Base-by-base conservation (phyloP, 2,113 vertebrate species). In the Naja naja region DNA sequence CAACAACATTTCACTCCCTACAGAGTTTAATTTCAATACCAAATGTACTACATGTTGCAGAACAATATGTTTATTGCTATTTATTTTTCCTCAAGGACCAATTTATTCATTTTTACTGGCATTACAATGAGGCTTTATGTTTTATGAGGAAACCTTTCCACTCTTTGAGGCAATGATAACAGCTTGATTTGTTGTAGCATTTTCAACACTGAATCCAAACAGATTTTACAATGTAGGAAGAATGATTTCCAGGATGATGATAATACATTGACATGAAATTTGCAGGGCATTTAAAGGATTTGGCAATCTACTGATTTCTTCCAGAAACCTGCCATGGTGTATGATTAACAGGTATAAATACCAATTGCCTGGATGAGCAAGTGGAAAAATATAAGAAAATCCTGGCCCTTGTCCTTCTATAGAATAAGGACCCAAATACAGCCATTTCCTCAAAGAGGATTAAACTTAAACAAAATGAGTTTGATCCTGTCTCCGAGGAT, bases 31-130 rank as follows among this genome's bases (percentile, higher is more conserved):
- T 96, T 87, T 93, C 52, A 89, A 52, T 0, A 34, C 94, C 91
- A 94, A 90, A 91, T 96, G 96, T 94, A 95, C 93, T 92, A 87
- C 88, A 89, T 54, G 90, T 85, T 93, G 92, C 90, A 0, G 1
- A 1, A 3, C 94, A 91, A 94, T 55, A 85, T 88, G 90, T 96
- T 94, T 93, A 95, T 87, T 93, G 94, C 92, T 91, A 94, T 95
- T 96, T 92, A 90, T 95, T 96, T 95, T 69, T 96, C 96, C 94
- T 94, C 1, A 43, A 96, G 93, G 95, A 94, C 87, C 93, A 95
- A 93, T 97, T 94, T 93, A 87, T 95, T 95, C 81, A 94, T 94
- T 95, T 96, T 95, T 94, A 96, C 86, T 56, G 91, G 90, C 93
- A 95, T 91, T 96, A 94, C 92, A 96, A 93, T 81, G 92, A 92